Evolutionary conservation across 2,888 invertebrate species (phyloP).

Genomic region (Syritta pipiens): DNA sequence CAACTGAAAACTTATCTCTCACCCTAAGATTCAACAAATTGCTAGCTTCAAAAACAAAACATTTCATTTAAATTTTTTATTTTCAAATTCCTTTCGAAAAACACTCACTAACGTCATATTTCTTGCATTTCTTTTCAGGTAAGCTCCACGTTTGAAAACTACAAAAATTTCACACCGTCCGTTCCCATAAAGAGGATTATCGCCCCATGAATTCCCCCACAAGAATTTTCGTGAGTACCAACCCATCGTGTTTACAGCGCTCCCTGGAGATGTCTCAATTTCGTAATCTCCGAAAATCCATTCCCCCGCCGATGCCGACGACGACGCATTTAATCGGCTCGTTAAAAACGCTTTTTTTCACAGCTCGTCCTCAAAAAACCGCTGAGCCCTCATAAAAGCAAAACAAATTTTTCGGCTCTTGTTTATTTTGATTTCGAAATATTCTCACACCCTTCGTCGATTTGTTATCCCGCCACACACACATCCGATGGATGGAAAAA

Average conservation of each 20-base stretch:
- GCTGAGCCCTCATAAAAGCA: conserved; percentile 14
- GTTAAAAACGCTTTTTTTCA: neutral
- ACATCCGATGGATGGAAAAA: neutral
- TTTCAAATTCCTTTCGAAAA: neutral
- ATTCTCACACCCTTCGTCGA: conserved; percentile 52
- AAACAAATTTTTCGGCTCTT: neutral
- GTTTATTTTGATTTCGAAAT: conserved; percentile 56
- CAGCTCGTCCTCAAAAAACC: conserved; percentile 4
- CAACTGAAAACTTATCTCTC: too few relatives aligned
- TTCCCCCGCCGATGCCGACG: neutral
- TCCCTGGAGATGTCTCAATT: too few relatives aligned
- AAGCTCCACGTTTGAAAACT: conserved; percentile 23
- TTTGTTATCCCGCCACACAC: conserved; percentile 32
- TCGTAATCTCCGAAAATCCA: too few relatives aligned
- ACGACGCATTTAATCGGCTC: neutral
- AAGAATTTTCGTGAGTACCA: too few relatives aligned
- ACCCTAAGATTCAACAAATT: too few relatives aligned
- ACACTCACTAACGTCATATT: neutral
- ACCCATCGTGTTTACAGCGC: too few relatives aligned
- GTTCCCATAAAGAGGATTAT: neutral
- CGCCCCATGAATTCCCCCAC: neutral
- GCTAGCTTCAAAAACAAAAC: too few relatives aligned
- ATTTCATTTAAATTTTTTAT: too few relatives aligned
- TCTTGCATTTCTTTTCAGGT: conserved; percentile 34
- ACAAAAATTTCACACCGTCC: neutral